Percentiles rank a stretch among this genome's conserved stretches.
phyloP scores from a whole-genome alignment of 2,888 invertebrate species.

The Drosophila engyochracea region DNA sequence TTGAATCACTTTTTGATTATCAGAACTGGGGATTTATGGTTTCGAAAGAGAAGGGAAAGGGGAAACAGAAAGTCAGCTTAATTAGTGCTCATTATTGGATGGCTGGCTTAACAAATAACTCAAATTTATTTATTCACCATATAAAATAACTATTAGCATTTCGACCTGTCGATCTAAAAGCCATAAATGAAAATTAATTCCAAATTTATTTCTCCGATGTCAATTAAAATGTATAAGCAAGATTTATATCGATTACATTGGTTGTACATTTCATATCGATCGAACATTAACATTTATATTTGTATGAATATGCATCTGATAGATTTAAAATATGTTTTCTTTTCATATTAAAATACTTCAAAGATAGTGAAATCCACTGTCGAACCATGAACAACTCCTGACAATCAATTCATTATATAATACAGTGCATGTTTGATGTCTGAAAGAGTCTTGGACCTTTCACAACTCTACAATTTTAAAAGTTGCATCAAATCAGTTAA shows the following conservation, averaged over 20 bases:
- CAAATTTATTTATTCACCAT: not conserved
- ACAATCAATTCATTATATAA: no score
- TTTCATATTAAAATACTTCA: no score
- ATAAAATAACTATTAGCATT: conserved; percentile 9
- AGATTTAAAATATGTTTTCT: not conserved
- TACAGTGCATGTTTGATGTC: not conserved
- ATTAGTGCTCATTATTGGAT: not conserved
- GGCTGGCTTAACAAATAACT: conserved; percentile 1
- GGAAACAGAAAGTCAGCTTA: not conserved
- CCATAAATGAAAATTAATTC: conserved; percentile 43
- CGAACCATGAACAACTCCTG: no score
- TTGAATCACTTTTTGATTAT: conserved; percentile 33
- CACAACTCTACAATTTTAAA: not conserved
- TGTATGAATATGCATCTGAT: not conserved
- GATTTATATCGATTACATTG: not conserved
- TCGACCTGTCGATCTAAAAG: not conserved
- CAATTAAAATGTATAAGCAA: not conserved
- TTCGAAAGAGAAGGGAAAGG: not conserved
- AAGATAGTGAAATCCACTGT: no score
- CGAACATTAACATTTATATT: not conserved
- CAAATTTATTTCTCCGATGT: not conserved
- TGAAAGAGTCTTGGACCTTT: not conserved
- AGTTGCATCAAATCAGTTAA: not conserved
- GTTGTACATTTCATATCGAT: not conserved
- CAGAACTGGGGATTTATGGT: not conserved